Conservation (phyloP, 2,797 vertebrate species). For the Nothura maculosa region DNA sequence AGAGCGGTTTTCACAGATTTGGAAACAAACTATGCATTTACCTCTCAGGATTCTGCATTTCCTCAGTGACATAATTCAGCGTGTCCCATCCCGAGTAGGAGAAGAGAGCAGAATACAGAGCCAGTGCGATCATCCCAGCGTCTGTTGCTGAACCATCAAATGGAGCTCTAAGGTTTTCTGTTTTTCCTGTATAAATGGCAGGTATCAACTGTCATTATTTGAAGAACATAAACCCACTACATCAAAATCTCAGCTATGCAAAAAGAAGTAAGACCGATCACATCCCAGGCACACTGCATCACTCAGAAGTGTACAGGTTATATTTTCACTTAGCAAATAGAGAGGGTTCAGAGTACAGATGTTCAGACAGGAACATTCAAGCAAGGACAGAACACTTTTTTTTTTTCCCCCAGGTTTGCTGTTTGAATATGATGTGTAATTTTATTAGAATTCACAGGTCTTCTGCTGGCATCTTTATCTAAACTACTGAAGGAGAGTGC, state of each 20-base stretch:
- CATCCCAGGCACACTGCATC: not conserved
- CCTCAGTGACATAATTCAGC: conserved; percentile 91
- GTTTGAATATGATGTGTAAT: not conserved
- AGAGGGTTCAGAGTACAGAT: not conserved
- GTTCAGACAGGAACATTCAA: not conserved
- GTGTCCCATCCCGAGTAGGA: conserved; percentile 93
- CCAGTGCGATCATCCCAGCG: conserved; percentile 85
- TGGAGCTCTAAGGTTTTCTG: conserved; percentile 81
- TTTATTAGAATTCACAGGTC: accelerated
- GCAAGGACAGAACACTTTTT: not conserved
- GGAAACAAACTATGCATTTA: conserved; percentile 29
- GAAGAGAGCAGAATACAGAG: conserved; percentile 91
- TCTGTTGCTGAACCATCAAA: conserved; percentile 87
- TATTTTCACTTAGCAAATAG: not conserved
- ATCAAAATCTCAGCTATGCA: not conserved
- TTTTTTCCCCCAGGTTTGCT: not conserved
- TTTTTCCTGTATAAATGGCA: conserved; percentile 80
- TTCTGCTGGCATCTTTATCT: not conserved
- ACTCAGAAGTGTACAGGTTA: not conserved
- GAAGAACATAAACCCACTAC: not conserved
- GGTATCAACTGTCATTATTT: not conserved
- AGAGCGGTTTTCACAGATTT: not conserved
- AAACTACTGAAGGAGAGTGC: accelerated
- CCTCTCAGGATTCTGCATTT: conserved; percentile 91
- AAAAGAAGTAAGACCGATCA: not conserved